Conservation (phyloP, 2,113 vertebrate genomes). For the Ophthalmolycus amberensis region DNA sequence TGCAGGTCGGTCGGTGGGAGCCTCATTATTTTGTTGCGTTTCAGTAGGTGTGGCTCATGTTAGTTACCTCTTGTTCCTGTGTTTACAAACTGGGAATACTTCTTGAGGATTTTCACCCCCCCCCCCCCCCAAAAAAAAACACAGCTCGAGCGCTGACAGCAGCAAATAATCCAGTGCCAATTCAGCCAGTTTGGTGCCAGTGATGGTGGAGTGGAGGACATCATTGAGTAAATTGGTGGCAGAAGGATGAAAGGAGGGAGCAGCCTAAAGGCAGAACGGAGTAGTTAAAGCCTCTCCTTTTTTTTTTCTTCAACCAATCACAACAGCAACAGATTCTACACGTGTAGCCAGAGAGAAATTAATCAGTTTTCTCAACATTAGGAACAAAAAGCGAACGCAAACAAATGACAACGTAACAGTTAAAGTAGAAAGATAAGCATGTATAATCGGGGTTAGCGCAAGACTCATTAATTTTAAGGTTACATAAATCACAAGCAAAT, state of each 20-base stretch:
- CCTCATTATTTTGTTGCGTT: background rate
- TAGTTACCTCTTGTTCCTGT: background rate
- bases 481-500: too few relatives aligned
- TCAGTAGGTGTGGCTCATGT: background rate
- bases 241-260: constrained; percentile 5
- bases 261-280: background rate
- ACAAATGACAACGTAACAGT: background rate
- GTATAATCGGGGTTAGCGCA: background rate
- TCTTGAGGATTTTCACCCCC: background rate
- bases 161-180: constrained; percentile 8
- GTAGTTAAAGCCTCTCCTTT: constrained; percentile 6
- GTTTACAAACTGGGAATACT: background rate
- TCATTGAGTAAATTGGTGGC: constrained; percentile 12
- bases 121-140: background rate
- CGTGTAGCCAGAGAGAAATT: background rate
- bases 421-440: background rate
- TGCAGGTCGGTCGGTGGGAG: background rate
- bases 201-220: constrained; percentile 23
- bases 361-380: background rate
- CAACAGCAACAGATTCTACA: background rate
- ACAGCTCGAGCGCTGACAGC: background rate
- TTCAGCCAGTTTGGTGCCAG: constrained; percentile 38
- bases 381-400: background rate
- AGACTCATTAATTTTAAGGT: too few relatives aligned
- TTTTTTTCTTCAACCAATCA: background rate